Evolutionary conservation across 2,888 invertebrate species (phyloP), one percentile per base, ranked within the genome.

Genomic region (Brachypalpus laphriformis): DNA sequence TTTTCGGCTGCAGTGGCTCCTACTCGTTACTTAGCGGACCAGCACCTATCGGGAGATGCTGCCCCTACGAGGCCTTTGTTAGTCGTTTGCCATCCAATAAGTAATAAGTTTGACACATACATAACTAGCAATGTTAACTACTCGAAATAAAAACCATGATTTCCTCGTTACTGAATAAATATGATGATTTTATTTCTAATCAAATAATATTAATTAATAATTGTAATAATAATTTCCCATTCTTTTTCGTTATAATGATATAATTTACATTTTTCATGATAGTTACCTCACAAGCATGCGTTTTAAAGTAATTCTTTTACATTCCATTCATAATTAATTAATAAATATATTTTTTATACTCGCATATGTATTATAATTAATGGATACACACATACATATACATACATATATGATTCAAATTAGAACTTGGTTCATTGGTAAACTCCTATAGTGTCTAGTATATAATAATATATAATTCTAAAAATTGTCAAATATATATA

Each of bases 111-210:
- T n/a, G n/a, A n/a, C n/a, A n/a, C n/a, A n/a, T n/a, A n/a, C n/a
- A n/a, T n/a, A n/a, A n/a, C n/a, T n/a, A n/a, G n/a, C n/a, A n/a
- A n/a, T n/a, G n/a, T n/a, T n/a, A n/a, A n/a, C n/a, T n/a, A n/a
- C n/a, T 11, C 4, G 3, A 42, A 42, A 42, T 4, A 34, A n/a
- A n/a, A 16, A 3, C 8, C 47, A 8, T n/a, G 25, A 25, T 2
- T 5, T 25, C 25, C 61, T 56, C 68, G 63, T 68, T 83, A 68
- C 61, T 68, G 83, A 80, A 75, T 83, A 80, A 83, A 80, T 80
- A 83, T 83, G 83, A 70, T 74, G 72, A 78, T 78, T 83, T 83
- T 83, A 83, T 83, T 83, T 75, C 80, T 83, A 83, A 70, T 75
- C 31, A 74, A 80, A 80, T 83, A 70, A 74, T 68, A 70, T 34